Percentiles rank a stretch among this genome's conserved stretches.
phyloP scores from a whole-genome alignment of 2,888 invertebrate species.

The Ochlodes sylvanus region DNA sequence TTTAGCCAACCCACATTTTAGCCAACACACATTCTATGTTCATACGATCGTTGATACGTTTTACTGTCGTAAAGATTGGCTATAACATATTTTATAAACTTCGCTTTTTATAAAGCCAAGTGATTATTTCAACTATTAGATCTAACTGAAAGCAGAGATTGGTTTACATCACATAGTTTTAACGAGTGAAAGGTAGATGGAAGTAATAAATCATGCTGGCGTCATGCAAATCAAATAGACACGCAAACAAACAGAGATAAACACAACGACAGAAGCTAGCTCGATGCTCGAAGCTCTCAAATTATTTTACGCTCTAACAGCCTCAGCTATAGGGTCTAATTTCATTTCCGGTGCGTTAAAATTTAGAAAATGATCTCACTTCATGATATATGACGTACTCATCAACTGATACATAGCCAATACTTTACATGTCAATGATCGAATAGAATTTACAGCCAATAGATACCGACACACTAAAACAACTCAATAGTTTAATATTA shows the following conservation, averaged over 20 bases:
- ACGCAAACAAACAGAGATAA: conserved; percentile 80
- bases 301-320: conserved; percentile 63
- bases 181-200: conserved; percentile 65
- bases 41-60: conserved; percentile 18
- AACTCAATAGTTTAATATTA: conserved; percentile 63
- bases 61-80: conserved; percentile 36
- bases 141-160: conserved; percentile 27
- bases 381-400: conserved; percentile 33
- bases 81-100: conserved; percentile 48
- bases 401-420: conserved; percentile 44
- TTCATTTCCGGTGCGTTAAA: conserved; percentile 55
- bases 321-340: conserved; percentile 70
- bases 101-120: conserved; percentile 15
- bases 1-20: conserved; percentile 42
- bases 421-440: conserved; percentile 40
- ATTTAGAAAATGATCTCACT: conserved; percentile 45
- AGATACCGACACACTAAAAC: conserved; percentile 60
- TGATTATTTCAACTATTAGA: conserved; percentile 22
- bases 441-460: conserved; percentile 69
- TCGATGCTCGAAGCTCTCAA: conserved; percentile 72
- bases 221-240: conserved; percentile 82
- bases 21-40: conserved; percentile 14
- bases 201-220: conserved; percentile 77
- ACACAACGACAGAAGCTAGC: conserved; percentile 80
- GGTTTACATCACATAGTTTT: conserved; percentile 18